These are phyloP conservation scores for Zaprionus tsacasi DNA, from an alignment of 1,140 invertebrate genomes.

Conservation along the genomic window DNA sequence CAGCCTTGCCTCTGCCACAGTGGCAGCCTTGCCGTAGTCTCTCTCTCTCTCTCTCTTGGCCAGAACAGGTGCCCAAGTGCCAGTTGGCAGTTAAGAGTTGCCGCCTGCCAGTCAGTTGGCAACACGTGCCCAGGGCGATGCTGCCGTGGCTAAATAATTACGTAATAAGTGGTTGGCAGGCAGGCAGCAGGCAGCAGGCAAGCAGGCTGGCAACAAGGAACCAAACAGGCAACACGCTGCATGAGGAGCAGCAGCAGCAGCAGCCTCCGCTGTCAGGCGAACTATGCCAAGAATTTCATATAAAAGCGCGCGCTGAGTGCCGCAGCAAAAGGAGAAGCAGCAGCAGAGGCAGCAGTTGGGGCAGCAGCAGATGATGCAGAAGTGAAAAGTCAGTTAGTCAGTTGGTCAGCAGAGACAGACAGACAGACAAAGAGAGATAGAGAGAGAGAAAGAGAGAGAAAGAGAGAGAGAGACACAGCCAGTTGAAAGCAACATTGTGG, in stretches of 20 bases:
- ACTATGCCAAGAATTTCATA: conserved; percentile 78
- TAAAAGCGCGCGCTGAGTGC: conserved; percentile 43
- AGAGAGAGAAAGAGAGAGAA: background rate
- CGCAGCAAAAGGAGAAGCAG: conserved; percentile 15
- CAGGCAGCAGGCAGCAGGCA: conserved; percentile 35
- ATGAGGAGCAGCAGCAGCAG: conserved; percentile 32
- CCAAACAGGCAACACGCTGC: conserved; percentile 33
- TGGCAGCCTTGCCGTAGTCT: background rate
- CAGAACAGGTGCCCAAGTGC: conserved; percentile 66
- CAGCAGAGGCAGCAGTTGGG: conserved; percentile 10
- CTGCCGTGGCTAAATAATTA: conserved; percentile 77
- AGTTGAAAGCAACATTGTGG: conserved; percentile 19
- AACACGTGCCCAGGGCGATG: conserved; percentile 78
- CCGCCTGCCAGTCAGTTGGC: conserved; percentile 61
- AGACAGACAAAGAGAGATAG: conserved; percentile 4
- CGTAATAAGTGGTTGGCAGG: conserved; percentile 81
- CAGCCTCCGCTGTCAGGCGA: conserved; percentile 59
- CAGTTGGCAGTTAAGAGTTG: conserved; percentile 47
- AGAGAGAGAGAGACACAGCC: background rate
- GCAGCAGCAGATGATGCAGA: conserved; percentile 15
- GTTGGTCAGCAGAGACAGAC: conserved; percentile 10
- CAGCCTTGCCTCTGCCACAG: conserved; percentile 39
- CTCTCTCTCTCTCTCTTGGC: no score
- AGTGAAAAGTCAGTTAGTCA: conserved; percentile 40
- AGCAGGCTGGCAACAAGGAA: conserved; percentile 27